phyloP scores from a whole-genome alignment of 2,888 invertebrate genomes.

The Drosophila kanekoi region DNA sequence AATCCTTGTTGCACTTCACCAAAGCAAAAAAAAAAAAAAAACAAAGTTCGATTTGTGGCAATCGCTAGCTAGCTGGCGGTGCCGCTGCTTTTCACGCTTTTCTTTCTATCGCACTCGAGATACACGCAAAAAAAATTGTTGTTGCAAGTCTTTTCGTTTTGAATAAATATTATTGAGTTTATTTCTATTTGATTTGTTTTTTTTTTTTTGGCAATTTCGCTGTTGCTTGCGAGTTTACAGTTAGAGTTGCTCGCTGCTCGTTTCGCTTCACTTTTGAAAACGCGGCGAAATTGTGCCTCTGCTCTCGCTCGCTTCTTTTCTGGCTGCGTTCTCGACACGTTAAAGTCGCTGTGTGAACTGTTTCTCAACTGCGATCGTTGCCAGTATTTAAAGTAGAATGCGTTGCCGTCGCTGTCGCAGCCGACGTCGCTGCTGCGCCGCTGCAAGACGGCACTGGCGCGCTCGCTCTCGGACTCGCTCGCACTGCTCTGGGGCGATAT shows the following conservation, averaged over 20 bases:
- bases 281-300: slow-evolving; percentile 45
- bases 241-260: background rate
- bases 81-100: slow-evolving; percentile 42
- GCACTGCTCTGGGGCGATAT: slow-evolving; percentile 10
- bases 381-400: slow-evolving; percentile 84
- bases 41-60: background rate
- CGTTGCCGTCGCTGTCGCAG: slow-evolving; percentile 56
- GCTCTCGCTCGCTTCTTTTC: slow-evolving; percentile 25
- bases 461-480: slow-evolving; percentile 22
- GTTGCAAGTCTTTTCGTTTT: slow-evolving; percentile 4
- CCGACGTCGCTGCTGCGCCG: slow-evolving; percentile 42
- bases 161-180: background rate
- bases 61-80: slow-evolving; percentile 45
- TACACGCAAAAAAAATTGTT: slow-evolving; percentile 46
- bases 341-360: slow-evolving; percentile 85
- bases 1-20: slow-evolving; percentile 48
- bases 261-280: slow-evolving; percentile 26
- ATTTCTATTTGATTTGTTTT: too few species aligned
- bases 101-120: slow-evolving; percentile 15
- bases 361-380: slow-evolving; percentile 84
- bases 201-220: background rate
- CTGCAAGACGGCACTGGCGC: slow-evolving; percentile 35
- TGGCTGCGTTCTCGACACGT: slow-evolving; percentile 82
- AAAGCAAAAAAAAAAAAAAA: slow-evolving; percentile 23
- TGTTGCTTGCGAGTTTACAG: background rate